Conservation (phyloP, 2,888 invertebrate genomes). For the Latrodectus elegans region DNA sequence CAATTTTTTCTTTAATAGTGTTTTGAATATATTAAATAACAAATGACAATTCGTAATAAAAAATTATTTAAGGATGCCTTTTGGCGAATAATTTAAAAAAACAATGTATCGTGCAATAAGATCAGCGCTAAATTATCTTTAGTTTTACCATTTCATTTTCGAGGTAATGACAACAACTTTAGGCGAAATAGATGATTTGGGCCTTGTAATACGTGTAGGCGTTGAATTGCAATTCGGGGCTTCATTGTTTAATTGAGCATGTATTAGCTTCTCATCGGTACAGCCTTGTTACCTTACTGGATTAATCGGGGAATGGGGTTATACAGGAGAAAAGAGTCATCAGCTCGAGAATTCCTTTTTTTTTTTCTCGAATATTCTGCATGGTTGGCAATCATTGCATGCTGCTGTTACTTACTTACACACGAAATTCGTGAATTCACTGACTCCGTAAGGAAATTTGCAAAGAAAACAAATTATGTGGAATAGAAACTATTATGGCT, state of each 20-base stretch:
- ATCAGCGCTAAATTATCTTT: no score
- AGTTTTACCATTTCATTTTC: no score
- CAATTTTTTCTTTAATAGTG: no score
- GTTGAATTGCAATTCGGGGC: no score
- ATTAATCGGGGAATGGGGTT: slow-evolving; percentile 44
- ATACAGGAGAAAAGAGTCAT: slow-evolving; percentile 23
- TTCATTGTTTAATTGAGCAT: slow-evolving; percentile 56
- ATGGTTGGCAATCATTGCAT: background rate
- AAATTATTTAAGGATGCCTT: no score
- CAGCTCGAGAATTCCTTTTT: background rate
- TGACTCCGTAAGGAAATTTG: background rate
- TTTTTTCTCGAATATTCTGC: background rate
- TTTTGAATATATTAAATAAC: no score
- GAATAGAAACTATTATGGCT: background rate
- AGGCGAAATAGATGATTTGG: no score
- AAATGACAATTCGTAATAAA: no score
- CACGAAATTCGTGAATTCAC: slow-evolving; percentile 5
- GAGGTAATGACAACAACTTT: no score
- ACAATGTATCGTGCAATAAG: slow-evolving; percentile 44
- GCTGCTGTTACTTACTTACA: background rate
- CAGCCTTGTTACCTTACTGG: slow-evolving; percentile 14
- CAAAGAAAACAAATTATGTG: background rate
- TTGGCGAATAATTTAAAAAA: slow-evolving; percentile 6
- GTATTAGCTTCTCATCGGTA: slow-evolving; percentile 52
- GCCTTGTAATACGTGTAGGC: no score